Percentiles rank a stretch among this genome's conserved stretches.
Conservation (phyloP, 2,797 vertebrate genomes). For the Morelia viridis region DNA sequence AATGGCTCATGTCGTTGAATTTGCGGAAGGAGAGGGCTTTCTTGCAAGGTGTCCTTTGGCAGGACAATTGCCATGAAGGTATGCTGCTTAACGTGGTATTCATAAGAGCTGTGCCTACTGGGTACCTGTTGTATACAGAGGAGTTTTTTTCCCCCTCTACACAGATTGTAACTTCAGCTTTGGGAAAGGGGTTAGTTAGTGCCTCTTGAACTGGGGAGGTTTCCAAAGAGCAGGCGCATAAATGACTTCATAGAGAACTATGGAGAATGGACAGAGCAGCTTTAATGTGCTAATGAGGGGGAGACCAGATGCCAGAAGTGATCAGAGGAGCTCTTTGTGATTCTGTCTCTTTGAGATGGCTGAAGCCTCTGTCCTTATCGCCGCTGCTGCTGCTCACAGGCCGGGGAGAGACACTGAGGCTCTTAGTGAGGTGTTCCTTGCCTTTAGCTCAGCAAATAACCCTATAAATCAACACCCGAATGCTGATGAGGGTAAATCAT, state of each 20-base stretch:
- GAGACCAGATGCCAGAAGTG: conserved; percentile 73
- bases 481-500: conserved; percentile 54
- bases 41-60: not conserved
- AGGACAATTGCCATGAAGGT: conserved; percentile 13
- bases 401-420: conserved; percentile 65
- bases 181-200: conserved; percentile 66
- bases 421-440: conserved; percentile 69
- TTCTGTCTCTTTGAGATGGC: conserved; percentile 64
- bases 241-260: conserved; percentile 71
- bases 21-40: not conserved
- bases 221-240: conserved; percentile 66
- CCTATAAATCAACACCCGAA: conserved; percentile 54
- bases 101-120: conserved; percentile 7
- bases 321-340: conserved; percentile 78
- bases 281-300: conserved; percentile 80
- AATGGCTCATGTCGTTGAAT: not conserved
- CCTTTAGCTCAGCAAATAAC: conserved; percentile 64
- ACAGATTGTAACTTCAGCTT: conserved; percentile 53
- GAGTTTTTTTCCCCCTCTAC: conserved; percentile 35
- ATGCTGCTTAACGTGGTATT: conserved; percentile 37
- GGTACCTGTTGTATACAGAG: conserved; percentile 48
- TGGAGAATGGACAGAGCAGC: conserved; percentile 71
- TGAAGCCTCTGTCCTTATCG: conserved; percentile 72
- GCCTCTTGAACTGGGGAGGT: conserved; percentile 73
- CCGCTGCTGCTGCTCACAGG: conserved; percentile 53